Evolutionary conservation across 2,888 invertebrate species (phyloP), one percentile per base, ranked within the genome.

Genomic region (Drosophila kambysellisi): DNA sequence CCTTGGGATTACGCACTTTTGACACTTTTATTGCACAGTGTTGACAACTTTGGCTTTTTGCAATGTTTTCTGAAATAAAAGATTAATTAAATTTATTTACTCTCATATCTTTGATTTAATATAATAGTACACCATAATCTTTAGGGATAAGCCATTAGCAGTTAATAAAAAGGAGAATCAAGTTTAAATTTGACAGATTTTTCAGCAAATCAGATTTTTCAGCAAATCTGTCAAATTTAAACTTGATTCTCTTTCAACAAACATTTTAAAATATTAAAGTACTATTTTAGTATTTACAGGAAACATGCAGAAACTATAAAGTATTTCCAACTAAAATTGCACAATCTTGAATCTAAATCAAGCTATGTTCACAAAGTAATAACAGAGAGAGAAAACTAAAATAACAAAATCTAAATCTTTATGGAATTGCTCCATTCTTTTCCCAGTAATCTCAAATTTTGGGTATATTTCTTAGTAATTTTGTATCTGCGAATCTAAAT

Each of bases 151-250:
- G 54, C 72, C 81, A 81, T 89, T 76, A 81, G 61, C 58, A 64
- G 58, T 53, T 58, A 71, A 81, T 83, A 87, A 70, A 67, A 70
- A 59, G 66, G 66, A 68, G 57, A 72, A 83, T 83, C 75, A 61
- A 46, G 48, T 51, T 70, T 50, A 25, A 25, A 25, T 2, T 25
- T 25, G 25, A 25, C 25, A 25, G 25, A 25, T 2, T 25, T 25
- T 25, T 25, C 20, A 25, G 20, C 20, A 25, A 25, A 25, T 25
- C 20, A 25, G 20, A 25, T 25, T 25, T 25, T 25, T 25, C 1
- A 25, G 20, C 20, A 25, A 25, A 0, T 25, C 20, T 25, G 20
- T 25, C 20, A 25, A 25, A 25, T 25, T 25, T 25, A 25, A 25
- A 25, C 20, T 25, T 1, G 20, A 25, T 25, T 25, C 20, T 25